Evolutionary conservation across 2,797 vertebrate species (phyloP), one percentile per base, ranked within the genome.

Genomic region (Melanitta fusca): DNA sequence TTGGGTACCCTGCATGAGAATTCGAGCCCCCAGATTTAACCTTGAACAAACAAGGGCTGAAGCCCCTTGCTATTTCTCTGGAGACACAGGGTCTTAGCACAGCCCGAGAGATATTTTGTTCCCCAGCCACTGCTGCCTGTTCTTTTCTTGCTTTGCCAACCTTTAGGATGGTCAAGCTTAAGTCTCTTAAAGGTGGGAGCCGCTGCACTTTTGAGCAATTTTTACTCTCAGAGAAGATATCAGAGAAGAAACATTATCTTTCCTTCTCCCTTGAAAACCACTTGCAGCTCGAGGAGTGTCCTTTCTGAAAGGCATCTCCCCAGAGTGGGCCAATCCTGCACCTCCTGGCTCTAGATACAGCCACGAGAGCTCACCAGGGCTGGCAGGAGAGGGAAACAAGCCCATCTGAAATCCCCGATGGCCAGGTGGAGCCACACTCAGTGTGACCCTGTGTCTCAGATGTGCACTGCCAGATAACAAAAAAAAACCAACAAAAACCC

Each of bases 361-460:
- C 43, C 65, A n/a, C 11, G 64, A 11, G 13, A 62, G 58, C 65
- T 73, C 21, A 21, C 18, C 0, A 1, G 28, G 24, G 24, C 5
- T 8, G 6, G 21, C 32, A 78, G 47, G 19, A 81, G 57, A 24
- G 17, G 28, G 27, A 69, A 86, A 79, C 21, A 43, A 56, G 54
- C 30, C 39, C 39, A 6, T n/a, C 32, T 10, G 41, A 43, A 73
- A 57, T 34, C 53, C 34, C 41, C 58, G 39, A 28, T 19, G 17
- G 54, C 30, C 54, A 11, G 54, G 5, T 5, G 30, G 54, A 56
- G 30, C 18, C 24, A 34, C 1, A 5, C 5, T 80, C 10, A 2
- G 2, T 27, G 36, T 5, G 10, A 56, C 25, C 34, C 24, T 3
- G 1, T 2, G 21, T 20, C 38, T 81, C 32, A 1, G 3, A 51